These are phyloP conservation scores for Xyliphius kryptos DNA, from an alignment of 2,113 vertebrate genomes.

Conservation along the genomic window DNA sequence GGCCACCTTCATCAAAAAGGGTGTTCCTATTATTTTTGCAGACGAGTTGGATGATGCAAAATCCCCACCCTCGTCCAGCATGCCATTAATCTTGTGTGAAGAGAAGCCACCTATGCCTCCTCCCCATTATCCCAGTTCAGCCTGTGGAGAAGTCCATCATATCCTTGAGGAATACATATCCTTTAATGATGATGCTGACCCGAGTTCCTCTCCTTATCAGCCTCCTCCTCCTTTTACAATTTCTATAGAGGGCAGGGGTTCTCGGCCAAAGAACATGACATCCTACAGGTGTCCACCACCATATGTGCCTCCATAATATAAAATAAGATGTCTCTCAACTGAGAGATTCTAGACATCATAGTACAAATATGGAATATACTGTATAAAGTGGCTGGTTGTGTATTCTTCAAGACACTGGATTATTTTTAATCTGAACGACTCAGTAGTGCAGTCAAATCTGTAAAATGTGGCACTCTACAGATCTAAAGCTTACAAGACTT, in stretches of 20 bases:
- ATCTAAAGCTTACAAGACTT: constrained; percentile 5
- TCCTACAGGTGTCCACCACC: constrained; percentile 92
- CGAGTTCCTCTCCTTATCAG: constrained; percentile 90
- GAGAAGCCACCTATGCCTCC: constrained; percentile 92
- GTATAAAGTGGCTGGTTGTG: constrained; percentile 3
- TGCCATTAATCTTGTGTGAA: constrained; percentile 93
- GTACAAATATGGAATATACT: constrained; percentile 52
- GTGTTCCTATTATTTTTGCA: constrained; percentile 93
- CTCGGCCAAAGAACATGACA: constrained; percentile 97
- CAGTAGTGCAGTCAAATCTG: constrained; percentile 2
- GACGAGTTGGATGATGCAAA: constrained; percentile 95
- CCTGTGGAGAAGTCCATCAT: constrained; percentile 87
- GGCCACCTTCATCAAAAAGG: constrained; percentile 96
- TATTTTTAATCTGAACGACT: constrained; percentile 16
- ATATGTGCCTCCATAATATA: constrained; percentile 89
- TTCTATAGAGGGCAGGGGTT: constrained; percentile 91
- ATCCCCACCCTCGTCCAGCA: constrained; percentile 89
- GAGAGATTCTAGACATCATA: too few relatives aligned
- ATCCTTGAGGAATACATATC: constrained; percentile 84
- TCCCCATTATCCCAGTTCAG: constrained; percentile 88
- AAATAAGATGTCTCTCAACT: constrained; percentile 37
- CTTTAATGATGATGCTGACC: constrained; percentile 88
- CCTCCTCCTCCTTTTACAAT: constrained; percentile 90
- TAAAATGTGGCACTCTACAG: neutral
- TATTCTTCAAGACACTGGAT: constrained; percentile 19